phyloP scores from a whole-genome alignment of 2,888 invertebrate species.

The Bursaphelenchus okinawaensis region DNA sequence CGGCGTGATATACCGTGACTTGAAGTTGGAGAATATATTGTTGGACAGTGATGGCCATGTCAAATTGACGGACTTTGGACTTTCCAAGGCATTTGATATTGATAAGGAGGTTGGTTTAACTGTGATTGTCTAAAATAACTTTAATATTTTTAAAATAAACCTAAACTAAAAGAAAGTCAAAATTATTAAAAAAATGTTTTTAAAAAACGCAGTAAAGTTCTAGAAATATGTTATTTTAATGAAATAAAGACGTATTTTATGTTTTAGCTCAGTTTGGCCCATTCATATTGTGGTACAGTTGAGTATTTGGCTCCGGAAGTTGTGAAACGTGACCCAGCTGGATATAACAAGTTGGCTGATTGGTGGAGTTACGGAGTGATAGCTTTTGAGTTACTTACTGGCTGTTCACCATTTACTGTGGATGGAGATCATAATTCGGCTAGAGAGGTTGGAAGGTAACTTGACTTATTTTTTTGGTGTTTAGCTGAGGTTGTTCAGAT shows the following conservation, averaged over 20 bases:
- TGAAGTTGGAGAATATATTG: conserved; percentile 92
- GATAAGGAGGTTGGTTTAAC: conserved; percentile 2
- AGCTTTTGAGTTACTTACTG: conserved; percentile 89
- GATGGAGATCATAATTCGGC: conserved; percentile 88
- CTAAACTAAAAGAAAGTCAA: too few relatives aligned
- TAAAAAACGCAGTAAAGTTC: too few relatives aligned
- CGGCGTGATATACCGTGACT: conserved; percentile 94
- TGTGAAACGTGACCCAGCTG: conserved; percentile 74
- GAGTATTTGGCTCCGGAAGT: conserved; percentile 62
- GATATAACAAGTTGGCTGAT: conserved; percentile 80
- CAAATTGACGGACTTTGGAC: conserved; percentile 91
- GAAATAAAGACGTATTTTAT: too few relatives aligned
- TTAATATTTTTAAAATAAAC: neutral
- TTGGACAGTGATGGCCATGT: conserved; percentile 89
- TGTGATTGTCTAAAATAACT: neutral
- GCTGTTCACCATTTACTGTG: conserved; percentile 92
- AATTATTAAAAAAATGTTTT: neutral
- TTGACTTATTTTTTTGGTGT: conserved; percentile 5
- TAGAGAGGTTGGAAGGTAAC: conserved; percentile 78
- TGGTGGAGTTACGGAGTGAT: conserved; percentile 96
- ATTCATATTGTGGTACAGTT: conserved; percentile 95
- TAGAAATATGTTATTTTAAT: too few relatives aligned
- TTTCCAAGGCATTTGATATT: conserved; percentile 69
- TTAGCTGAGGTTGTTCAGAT: neutral
- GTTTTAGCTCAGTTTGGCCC: conserved; percentile 72